A percentile compares a stretch with the other conserved stretches of the same genome.
Evolutionary conservation across 2,797 vertebrate species (phyloP).

Genomic region (Pseudochirops cupreus): DNA sequence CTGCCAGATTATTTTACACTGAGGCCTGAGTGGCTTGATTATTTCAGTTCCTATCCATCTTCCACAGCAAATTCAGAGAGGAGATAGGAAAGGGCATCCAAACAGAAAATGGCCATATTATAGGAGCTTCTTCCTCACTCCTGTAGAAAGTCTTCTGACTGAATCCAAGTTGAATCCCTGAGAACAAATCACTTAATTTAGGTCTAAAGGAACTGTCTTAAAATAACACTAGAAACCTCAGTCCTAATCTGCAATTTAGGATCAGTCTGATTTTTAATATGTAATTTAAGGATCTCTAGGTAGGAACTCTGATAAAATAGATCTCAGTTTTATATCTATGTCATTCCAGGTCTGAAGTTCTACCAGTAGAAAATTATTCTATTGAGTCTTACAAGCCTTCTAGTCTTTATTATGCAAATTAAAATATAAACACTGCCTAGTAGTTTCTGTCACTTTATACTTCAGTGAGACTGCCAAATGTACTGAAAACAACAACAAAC

Average conservation of each 20-base stretch:
- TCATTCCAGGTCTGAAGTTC: background rate
- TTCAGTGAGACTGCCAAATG: background rate
- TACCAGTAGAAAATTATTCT: background rate
- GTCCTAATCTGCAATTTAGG: no score
- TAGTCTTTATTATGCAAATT: background rate
- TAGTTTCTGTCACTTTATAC: background rate
- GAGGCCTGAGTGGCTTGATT: background rate
- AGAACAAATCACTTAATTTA: background rate
- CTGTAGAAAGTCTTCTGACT: background rate
- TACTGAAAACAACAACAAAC: background rate
- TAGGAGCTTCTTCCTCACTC: background rate
- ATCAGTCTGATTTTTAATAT: background rate
- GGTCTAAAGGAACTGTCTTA: no score
- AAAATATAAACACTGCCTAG: background rate
- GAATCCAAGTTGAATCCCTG: background rate
- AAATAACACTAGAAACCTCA: background rate
- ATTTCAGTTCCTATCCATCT: background rate
- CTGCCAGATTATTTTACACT: background rate
- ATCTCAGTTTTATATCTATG: background rate
- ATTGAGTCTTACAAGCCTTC: background rate
- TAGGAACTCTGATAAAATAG: background rate
- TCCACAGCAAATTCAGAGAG: background rate
- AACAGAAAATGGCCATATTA: constrained; percentile 1
- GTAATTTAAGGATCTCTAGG: background rate
- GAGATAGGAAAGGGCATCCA: background rate